These are phyloP conservation scores for Catostylus mosaicus DNA, from an alignment of 30 jellyfish, hydroid and myxozoan species.

Conservation along the genomic window DNA sequence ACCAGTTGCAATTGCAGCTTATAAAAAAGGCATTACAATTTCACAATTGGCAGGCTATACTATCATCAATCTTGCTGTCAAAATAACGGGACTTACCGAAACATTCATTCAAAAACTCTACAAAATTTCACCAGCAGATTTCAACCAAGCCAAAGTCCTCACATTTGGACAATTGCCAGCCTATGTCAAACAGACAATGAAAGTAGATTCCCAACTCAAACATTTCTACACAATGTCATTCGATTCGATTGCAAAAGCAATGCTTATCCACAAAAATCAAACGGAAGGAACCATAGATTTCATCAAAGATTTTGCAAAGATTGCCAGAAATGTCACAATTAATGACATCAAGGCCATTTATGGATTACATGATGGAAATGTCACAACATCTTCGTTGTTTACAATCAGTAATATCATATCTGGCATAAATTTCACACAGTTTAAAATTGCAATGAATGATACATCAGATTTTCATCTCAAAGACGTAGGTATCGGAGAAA, in stretches of 20 bases:
- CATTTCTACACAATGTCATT: conserved; percentile 45
- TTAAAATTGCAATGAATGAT: not conserved
- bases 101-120: conserved; percentile 2
- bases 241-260: conserved; percentile 22
- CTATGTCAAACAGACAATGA: conserved; percentile 5
- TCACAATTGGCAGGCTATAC: not conserved
- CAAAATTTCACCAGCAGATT: conserved; percentile 3
- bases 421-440: not conserved
- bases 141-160: conserved; percentile 11
- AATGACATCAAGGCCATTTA: not conserved
- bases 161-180: conserved; percentile 3
- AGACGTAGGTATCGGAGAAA: not conserved
- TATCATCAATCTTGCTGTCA: conserved; percentile 6
- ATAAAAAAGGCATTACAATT: not conserved
- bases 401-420: not conserved
- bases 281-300: conserved; percentile 32
- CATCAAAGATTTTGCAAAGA: conserved; percentile 5
- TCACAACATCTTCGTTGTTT: not conserved
- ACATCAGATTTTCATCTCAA: not conserved
- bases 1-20: not conserved
- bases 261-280: conserved; percentile 24
- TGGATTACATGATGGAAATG: not conserved
- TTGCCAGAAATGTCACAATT: not conserved
- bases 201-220: not conserved
- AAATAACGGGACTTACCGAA: conserved; percentile 17